Percentiles rank a stretch among this genome's conserved stretches.
Evolutionary conservation across 2,113 vertebrate species (phyloP).

Genomic region (Sclerurus mexicanus): DNA sequence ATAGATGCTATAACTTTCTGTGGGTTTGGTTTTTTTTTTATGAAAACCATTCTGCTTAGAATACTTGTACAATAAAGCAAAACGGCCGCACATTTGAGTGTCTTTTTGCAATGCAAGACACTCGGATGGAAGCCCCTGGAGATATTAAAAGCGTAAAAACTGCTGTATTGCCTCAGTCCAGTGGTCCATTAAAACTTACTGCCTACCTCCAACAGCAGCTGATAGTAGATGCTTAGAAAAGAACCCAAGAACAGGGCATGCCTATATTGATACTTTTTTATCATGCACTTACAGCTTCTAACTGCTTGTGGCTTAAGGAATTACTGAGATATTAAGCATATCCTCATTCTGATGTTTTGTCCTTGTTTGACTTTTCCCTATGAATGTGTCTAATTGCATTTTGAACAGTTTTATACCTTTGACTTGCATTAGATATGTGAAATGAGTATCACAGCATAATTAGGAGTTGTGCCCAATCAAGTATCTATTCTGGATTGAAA

Average conservation of each 20-base stretch:
- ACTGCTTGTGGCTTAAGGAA: background rate
- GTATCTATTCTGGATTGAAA: background rate
- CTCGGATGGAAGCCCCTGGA: background rate
- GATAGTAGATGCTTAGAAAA: background rate
- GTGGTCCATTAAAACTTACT: background rate
- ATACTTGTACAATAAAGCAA: background rate
- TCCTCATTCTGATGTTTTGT: background rate
- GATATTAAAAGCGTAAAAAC: background rate
- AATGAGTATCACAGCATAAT: background rate
- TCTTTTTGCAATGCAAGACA: background rate
- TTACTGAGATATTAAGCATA: background rate
- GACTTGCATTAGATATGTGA: background rate
- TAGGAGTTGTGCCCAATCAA: background rate
- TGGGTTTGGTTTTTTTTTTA: background rate
- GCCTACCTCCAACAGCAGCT: background rate
- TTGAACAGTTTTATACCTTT: background rate
- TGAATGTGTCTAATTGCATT: background rate
- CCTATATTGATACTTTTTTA: background rate
- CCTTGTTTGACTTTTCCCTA: background rate
- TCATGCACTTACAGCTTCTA: background rate
- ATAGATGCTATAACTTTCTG: background rate
- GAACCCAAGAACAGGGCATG: background rate
- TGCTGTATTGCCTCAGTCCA: background rate
- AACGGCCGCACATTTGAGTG: background rate
- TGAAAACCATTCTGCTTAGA: background rate